Base-by-base conservation (phyloP, 2,113 vertebrate genomes). In the Tor tambroides region DNA sequence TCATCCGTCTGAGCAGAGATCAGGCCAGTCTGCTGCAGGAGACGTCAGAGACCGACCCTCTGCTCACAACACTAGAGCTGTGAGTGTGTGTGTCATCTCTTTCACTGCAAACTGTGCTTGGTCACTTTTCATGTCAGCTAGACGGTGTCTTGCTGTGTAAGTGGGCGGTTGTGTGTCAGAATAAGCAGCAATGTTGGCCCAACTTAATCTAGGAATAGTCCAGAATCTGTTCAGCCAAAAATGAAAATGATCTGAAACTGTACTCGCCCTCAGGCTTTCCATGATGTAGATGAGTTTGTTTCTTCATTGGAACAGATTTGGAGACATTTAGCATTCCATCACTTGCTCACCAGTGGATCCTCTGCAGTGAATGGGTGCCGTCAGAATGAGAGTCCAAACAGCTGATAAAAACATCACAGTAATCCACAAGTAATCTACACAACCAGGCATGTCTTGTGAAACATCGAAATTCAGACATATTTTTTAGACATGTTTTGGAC, bases 1-100 rank as follows among this genome's bases (percentile, higher is more conserved):
- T 99, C 90, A 94, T 98, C 81, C 94, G 97, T 91, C 92, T 99
- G 91, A 97, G 97, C 94, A 95, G 97, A 92, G 98, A 99, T 95
- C 98, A 99, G 95, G 94, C 96, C 92, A 93, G 92, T 92, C 96
- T 97, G 89, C 94, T 97, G 86, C 96, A 96, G 89, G 97, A 98
- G 41, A 91, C 92, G 4, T 80, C 93, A 10, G 97, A 97, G 91
- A 92, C 94, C 0, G 97, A 98, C 80, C 98, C 97, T 0, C 95
- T 99, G 88, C 96, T 99, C 87, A 90, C 95, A 75, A 96, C 94
- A 30, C 91, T 99, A 91, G 97, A 99, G 93, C 97, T 97, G 98
- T 99, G 94, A 97, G 97, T 97, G 77, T 61, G 23, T 23, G 15
- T 51, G 49, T 56, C 6, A 6, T 17, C 17, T 6, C 17, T 54